Base-by-base conservation (phyloP, 2,888 invertebrate genomes). In the Miltochrista miniata region DNA sequence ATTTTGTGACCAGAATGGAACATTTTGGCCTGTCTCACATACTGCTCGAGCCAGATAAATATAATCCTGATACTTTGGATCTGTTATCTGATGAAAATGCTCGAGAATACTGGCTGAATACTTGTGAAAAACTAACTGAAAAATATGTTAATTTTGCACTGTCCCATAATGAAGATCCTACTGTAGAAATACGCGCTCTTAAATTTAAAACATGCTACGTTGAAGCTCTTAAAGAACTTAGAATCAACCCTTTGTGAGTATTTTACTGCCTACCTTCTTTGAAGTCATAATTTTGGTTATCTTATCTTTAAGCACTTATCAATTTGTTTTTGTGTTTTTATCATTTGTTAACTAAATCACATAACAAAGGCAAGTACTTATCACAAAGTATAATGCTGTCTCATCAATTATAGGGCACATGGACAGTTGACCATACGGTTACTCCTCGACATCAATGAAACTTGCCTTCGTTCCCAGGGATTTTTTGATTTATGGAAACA, bases 11-110 rank as follows among this genome's bases (percentile, higher is more conserved):
- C 76, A 85, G 60, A 48, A 91, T 91, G 90, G 90, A 91, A 80
- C 86, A 86, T 78, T 90, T 85, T 74, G 85, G 87, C 57, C 75
- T 90, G 54, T 82, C 87, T 43, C 90, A 91, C 61, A 83, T 99
- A 65, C 90, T 99, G 55, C 93, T 93, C 64, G 95, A 97, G 84
- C 95, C 96, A 47, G 92, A 93, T 64, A 93, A 93, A 74, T 99
- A 99, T 90, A 94, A 94, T 80, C 98, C 99, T 1, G 99, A 99
- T 83, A 97, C 98, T 30, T 95, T 98, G 61, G 98, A 99, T 88
- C 93, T 99, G 51, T 94, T 96, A 55, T 93, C 94, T 70, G 98
- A 99, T 82, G 92, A 93, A 61, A 96, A 96, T 78, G 98, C 98
- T 11, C 94, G 96, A 79, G 94, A 93, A 64, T 99, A 98, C 85